Base-by-base conservation (phyloP, 1,140 invertebrate species). In the Centruroides sculpturatus region DNA sequence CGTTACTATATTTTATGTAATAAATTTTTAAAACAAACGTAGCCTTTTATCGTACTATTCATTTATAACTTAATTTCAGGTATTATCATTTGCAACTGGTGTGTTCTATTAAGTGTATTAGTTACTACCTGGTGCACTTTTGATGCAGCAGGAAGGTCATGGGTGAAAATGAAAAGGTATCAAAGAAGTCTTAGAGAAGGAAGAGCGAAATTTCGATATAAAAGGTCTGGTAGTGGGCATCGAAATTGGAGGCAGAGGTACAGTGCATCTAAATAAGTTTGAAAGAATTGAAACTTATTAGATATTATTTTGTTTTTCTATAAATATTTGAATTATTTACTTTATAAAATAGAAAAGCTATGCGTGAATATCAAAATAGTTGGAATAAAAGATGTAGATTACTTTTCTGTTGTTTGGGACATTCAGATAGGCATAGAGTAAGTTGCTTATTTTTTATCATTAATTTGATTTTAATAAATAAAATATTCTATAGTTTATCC, bases 151-250 rank as follows among this genome's bases (percentile, higher is more conserved):
- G 89, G 89, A 9, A 77, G 86, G 35, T 89, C 87, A n/a, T 93
- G 89, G 89, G 88, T 92, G 0, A 92, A 92, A 76, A 90, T 92
- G 86, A 92, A 91, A 73, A 81, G 86, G 64, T 92, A 89, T 72
- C 87, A 92, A 72, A 79, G 85, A 50, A 89, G 85, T 53, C 81
- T 90, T 80, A 81, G 82, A 66, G 84, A 87, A 66, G 81, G 82
- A 34, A 83, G 86, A 70, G 80, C 81, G 1, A 80, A 84, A 66
- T 84, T 84, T 68, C 82, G 86, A 69, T 86, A 88, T 67, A 84
- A 83, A 66, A 73, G 87, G 48, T 89, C 86, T 57, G 86, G 86
- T 52, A 89, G 84, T 70, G 78, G 80, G 67, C 82, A 85, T 64
- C 78, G 88, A 67, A 92, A 91, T 75, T 92, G 89, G 89, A 79